A percentile compares a stretch with the other conserved stretches of the same genome.
Evolutionary conservation across 2,888 invertebrate species (phyloP).

Genomic region (Xanthorhoe designata): DNA sequence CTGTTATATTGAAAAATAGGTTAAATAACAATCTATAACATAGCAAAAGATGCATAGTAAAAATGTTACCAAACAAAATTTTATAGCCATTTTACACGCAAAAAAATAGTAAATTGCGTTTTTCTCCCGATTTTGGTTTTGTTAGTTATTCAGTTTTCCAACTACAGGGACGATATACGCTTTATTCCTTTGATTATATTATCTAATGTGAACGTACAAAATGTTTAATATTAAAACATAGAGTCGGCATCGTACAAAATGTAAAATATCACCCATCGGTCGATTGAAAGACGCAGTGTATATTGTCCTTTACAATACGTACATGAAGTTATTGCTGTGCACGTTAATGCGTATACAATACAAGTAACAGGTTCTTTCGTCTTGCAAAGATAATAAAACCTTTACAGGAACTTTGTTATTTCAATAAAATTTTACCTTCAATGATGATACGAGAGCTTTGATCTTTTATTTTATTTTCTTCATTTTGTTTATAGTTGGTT

Average conservation of each 20-base stretch:
- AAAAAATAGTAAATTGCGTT: too few relatives aligned
- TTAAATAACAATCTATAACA: too few relatives aligned
- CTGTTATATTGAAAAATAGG: too few relatives aligned
- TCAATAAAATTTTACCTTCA: not conserved
- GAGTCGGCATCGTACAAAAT: not conserved
- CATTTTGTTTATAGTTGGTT: not conserved
- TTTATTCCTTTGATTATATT: not conserved
- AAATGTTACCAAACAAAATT: too few relatives aligned
- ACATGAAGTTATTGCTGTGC: not conserved
- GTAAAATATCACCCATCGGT: not conserved
- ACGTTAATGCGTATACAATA: not conserved
- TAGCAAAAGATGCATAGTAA: too few relatives aligned
- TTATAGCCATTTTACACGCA: too few relatives aligned
- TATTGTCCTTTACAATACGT: not conserved
- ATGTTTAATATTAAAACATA: not conserved
- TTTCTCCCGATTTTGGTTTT: too few relatives aligned
- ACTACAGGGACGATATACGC: too few relatives aligned
- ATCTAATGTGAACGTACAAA: not conserved
- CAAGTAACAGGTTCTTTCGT: not conserved
- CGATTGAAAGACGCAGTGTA: not conserved
- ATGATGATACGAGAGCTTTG: not conserved
- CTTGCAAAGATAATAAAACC: not conserved
- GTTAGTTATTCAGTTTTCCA: too few relatives aligned
- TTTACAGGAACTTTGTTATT: not conserved
- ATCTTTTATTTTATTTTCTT: not conserved